Evolutionary conservation across 2,888 invertebrate genomes (phyloP).

Genomic region (Phrixothrix hirtus): DNA sequence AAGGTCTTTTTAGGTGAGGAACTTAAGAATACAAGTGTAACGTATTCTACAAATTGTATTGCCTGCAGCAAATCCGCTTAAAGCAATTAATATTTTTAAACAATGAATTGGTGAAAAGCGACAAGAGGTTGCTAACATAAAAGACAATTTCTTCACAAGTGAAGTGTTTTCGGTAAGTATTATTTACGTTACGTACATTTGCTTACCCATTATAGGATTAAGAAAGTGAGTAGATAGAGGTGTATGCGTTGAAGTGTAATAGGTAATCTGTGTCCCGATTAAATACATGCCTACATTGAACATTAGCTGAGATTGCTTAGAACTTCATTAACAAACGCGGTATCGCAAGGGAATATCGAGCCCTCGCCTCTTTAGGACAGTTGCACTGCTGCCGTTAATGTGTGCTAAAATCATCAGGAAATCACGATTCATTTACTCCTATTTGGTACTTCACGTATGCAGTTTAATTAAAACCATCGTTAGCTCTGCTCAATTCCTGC

Average conservation of each 20-base stretch:
- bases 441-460: constrained; percentile 1
- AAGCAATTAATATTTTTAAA: too few relatives aligned
- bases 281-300: constrained; percentile 23
- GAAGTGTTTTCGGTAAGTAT: too few relatives aligned
- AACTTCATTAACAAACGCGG: constrained; percentile 29
- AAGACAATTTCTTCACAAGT: too few relatives aligned
- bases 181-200: too few relatives aligned
- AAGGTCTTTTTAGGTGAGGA: too few relatives aligned
- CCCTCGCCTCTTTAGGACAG: constrained; percentile 13
- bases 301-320: constrained; percentile 27
- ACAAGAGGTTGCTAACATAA: too few relatives aligned
- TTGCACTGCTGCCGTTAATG: constrained; percentile 21
- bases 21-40: too few relatives aligned
- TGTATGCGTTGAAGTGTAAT: constrained; percentile 10
- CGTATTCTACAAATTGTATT: background rate
- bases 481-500: constrained; percentile 2
- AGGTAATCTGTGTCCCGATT: constrained; percentile 24
- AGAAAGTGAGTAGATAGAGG: background rate
- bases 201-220: background rate
- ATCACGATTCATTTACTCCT: constrained; percentile 17
- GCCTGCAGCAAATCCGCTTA: background rate
- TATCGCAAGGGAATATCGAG: constrained; percentile 29
- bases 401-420: constrained; percentile 21
- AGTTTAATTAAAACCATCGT: constrained; percentile 6
- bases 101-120: too few relatives aligned